Conservation (phyloP, 2,113 vertebrate species). For the Vidua chalybeata region DNA sequence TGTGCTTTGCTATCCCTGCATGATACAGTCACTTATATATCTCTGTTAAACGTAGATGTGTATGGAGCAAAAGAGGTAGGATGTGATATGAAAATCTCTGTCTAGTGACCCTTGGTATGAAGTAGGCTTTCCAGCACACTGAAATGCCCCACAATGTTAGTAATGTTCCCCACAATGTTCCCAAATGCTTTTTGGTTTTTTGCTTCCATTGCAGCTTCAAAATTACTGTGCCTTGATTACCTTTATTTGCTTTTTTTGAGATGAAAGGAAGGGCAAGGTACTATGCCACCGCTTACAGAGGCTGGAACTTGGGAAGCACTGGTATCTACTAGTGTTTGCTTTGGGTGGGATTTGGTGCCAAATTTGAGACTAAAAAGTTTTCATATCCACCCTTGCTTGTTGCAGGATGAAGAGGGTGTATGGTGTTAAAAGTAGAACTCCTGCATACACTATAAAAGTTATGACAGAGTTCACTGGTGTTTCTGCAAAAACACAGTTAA, state of each 20-base stretch:
- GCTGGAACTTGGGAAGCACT: not conserved
- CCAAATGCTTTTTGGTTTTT: not conserved
- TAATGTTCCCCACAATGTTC: not conserved
- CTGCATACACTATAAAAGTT: not conserved
- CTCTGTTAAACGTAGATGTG: not conserved
- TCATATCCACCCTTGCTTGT: not conserved
- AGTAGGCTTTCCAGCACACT: not conserved
- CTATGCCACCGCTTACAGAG: not conserved
- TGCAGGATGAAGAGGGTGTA: not conserved
- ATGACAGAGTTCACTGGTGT: not conserved
- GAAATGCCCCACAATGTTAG: not conserved
- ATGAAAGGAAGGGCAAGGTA: not conserved
- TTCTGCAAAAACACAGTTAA: not conserved
- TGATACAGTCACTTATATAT: accelerated
- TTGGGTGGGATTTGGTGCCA: not conserved
- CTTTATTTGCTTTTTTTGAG: not conserved
- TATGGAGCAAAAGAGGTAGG: not conserved
- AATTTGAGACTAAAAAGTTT: not conserved
- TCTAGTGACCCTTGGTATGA: not conserved
- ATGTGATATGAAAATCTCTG: not conserved
- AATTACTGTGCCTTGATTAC: not conserved
- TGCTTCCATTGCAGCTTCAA: not conserved
- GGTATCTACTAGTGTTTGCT: not conserved
- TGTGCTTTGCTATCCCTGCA: not conserved
- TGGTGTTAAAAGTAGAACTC: not conserved